Percentiles rank a stretch among this genome's conserved stretches.
phyloP scores from a whole-genome alignment of 2,888 invertebrate species.

The Apamea epomidion region DNA sequence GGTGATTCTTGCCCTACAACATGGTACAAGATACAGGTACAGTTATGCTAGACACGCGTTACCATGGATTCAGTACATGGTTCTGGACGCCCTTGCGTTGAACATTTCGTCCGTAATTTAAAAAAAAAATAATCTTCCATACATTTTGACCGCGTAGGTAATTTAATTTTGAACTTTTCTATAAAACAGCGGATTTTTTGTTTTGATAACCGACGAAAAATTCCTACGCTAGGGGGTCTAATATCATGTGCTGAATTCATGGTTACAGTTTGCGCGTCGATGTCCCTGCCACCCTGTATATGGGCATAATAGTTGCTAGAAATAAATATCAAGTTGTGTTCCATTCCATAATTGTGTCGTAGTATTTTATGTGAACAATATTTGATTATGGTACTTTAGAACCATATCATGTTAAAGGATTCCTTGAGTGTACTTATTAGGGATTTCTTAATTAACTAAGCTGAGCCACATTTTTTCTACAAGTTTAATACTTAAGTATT shows the following conservation, averaged over 20 bases:
- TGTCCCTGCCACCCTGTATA: too few relatives aligned
- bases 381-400: conserved; percentile 5
- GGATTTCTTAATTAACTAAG: background rate
- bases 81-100: too few relatives aligned
- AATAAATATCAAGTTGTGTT: conserved; percentile 26
- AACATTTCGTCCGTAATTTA: too few relatives aligned
- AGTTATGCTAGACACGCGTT: background rate
- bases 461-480: background rate
- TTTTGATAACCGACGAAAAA: too few relatives aligned
- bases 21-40: background rate
- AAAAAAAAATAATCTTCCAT: too few relatives aligned
- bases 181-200: too few relatives aligned
- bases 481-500: background rate
- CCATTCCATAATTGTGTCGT: conserved; percentile 14
- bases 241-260: too few relatives aligned
- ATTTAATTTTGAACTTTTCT: too few relatives aligned
- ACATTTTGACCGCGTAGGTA: too few relatives aligned
- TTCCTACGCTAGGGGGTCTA: too few relatives aligned
- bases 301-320: conserved; percentile 16
- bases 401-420: background rate
- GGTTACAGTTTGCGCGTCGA: too few relatives aligned
- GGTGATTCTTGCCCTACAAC: background rate
- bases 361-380: conserved; percentile 20
- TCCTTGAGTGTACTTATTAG: background rate
- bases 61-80: too few relatives aligned